Base-by-base conservation (phyloP, 2,113 vertebrate species). In the Siniperca chuatsi region DNA sequence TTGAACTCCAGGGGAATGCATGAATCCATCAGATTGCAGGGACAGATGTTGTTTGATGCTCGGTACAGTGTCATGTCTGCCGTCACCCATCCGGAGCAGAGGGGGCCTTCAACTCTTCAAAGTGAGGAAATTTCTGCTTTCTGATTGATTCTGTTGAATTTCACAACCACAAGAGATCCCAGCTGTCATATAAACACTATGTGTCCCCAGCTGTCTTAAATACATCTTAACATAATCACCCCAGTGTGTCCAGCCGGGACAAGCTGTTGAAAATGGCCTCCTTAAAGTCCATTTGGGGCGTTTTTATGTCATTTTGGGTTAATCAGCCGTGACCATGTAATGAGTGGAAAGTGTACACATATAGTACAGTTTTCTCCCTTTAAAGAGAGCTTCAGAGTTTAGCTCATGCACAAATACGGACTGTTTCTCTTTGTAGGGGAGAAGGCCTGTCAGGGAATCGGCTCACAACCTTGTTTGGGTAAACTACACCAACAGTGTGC, bases 381-480 rank as follows among this genome's bases (percentile, higher is more conserved):
- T n/a, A 66, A 55, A 81, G 58, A 77, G 37, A 33, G 46, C 66
- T 10, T 61, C 33, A 16, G 62, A 74, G 57, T 74, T 83, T 50
- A 48, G 12, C 62, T 93, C 82, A 87, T 87, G 91, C 83, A 92
- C 87, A 90, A 92, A 90, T 88, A 90, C 74, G 75, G 90, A 54
- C 75, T 79, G 78, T 90, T 82, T 52, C 68, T 92, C 83, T 84
- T 71, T 66, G 78, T 69, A 77, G 80, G 83, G 64, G 85, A 68
- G 73, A 73, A 21, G 29, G 66, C 44, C 61, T 58, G 44, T 90
- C 81, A 50, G 79, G 46, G 80, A 81, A 84, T 82, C 62, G 11
- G 58, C 74, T 84, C 75, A 58, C 86, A 69, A 75, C 83, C 90
- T 89, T 93, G 92, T 93, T 94, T 93, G 92, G 92, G 89, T 94